Percentiles rank a stretch among this genome's conserved stretches.
Evolutionary conservation across 2,797 vertebrate species (phyloP).

Genomic region (Spinus pinus): DNA sequence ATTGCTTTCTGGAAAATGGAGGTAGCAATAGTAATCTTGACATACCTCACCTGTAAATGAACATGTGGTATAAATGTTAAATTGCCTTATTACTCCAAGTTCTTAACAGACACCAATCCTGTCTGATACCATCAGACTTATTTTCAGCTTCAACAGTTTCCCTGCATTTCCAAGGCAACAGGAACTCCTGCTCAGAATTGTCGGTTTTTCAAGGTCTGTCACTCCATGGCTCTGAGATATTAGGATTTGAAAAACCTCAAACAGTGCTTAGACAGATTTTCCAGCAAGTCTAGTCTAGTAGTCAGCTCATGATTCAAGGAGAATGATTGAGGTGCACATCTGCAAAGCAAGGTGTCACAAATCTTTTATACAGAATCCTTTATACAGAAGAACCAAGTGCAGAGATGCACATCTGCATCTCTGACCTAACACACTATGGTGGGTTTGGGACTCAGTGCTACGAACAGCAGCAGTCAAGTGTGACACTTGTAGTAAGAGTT

Average conservation of each 20-base stretch:
- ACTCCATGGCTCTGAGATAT: background rate
- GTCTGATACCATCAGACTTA: background rate
- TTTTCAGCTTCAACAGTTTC: slow-evolving; percentile 38
- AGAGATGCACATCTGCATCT: background rate
- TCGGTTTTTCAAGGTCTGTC: background rate
- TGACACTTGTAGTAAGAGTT: background rate
- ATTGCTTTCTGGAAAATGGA: background rate
- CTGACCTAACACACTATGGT: background rate
- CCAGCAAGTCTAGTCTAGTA: background rate
- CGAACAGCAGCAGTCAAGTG: background rate
- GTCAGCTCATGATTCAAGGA: background rate
- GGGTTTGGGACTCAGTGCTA: background rate
- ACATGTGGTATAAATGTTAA: background rate
- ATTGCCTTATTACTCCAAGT: background rate
- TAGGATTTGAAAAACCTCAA: background rate
- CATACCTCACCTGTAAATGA: background rate
- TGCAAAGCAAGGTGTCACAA: slow-evolving; percentile 33
- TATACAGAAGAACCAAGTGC: background rate
- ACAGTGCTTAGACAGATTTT: background rate
- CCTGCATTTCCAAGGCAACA: slow-evolving; percentile 44
- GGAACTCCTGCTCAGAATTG: background rate
- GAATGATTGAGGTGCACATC: background rate
- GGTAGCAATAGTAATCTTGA: background rate
- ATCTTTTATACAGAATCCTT: slow-evolving; percentile 1
- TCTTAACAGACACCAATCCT: background rate